A percentile compares a stretch with the other conserved stretches of the same genome.
Conservation (phyloP, 2,113 vertebrate species). For the Dendrocopos noguchii region DNA sequence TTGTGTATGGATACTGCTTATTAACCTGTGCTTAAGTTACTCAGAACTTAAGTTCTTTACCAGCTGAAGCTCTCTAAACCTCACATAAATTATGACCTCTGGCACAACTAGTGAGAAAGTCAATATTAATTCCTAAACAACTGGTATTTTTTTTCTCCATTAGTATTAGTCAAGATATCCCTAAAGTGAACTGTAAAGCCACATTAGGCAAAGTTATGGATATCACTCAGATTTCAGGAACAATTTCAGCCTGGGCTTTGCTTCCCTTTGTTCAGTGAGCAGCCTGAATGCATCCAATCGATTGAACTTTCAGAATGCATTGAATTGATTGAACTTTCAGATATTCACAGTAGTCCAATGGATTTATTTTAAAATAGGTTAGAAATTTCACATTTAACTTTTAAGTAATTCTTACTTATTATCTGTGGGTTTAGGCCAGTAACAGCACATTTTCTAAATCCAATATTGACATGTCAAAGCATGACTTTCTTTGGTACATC, state of each 20-base stretch:
- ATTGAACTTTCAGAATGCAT: background rate
- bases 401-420: background rate
- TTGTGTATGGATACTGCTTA: background rate
- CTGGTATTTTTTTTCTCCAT: background rate
- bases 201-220: background rate
- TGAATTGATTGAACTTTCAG: background rate
- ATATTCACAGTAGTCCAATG: background rate
- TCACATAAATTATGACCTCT: background rate
- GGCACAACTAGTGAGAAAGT: background rate
- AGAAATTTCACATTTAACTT: background rate
- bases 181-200: background rate
- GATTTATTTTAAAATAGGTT: background rate
- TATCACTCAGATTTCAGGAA: background rate
- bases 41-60: background rate
- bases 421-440: background rate
- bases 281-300: background rate
- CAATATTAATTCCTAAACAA: background rate
- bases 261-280: background rate
- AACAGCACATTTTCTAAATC: background rate
- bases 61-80: background rate
- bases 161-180: background rate
- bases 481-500: background rate
- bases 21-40: background rate
- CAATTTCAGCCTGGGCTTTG: background rate
- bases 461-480: background rate